phyloP scores from a whole-genome alignment of 2,797 vertebrate species.

The Crax fasciolata region DNA sequence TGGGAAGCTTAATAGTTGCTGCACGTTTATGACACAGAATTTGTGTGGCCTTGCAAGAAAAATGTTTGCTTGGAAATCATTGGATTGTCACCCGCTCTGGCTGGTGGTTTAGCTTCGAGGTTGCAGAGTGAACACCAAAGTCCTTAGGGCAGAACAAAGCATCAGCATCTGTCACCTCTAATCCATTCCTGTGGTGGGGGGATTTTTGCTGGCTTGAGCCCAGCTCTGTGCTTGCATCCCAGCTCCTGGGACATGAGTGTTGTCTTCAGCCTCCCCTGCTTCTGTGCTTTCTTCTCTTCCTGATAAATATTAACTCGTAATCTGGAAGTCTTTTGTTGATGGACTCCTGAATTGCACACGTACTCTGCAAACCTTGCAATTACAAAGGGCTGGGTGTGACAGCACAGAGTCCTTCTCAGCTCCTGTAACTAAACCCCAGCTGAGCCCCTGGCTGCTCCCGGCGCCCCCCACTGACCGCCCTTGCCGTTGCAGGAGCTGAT shows the following conservation, averaged over 20 bases:
- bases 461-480: background rate
- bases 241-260: fast-evolving
- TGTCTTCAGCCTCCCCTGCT: fast-evolving
- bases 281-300: background rate
- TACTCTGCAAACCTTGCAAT: fast-evolving
- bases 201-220: background rate
- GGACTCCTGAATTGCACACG: fast-evolving
- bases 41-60: background rate
- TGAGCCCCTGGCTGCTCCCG: background rate
- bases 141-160: background rate
- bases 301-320: background rate
- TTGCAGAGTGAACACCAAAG: background rate
- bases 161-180: background rate
- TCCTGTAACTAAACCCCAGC: fast-evolving
- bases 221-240: background rate
- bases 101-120: background rate
- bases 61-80: background rate
- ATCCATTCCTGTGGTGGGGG: background rate
- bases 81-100: background rate
- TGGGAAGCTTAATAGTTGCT: background rate
- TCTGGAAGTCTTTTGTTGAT: fast-evolving
- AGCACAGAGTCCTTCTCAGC: fast-evolving
- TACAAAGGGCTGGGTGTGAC: fast-evolving
- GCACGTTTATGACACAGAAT: background rate
- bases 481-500: slow-evolving; percentile 91